phyloP scores from a whole-genome alignment of 1,140 invertebrate genomes.

The Apis cerana region DNA sequence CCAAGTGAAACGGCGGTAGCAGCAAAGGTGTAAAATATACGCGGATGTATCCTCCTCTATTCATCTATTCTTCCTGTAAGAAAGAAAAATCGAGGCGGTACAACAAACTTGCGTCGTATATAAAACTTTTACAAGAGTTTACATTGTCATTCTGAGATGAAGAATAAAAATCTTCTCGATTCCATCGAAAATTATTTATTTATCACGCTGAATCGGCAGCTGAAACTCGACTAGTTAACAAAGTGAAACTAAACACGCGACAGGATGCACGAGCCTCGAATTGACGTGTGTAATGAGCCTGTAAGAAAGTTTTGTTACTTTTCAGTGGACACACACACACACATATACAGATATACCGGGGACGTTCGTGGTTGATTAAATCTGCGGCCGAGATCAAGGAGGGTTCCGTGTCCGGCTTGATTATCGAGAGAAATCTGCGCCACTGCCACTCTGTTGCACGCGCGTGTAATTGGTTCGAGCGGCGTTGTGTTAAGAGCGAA shows the following conservation, averaged over 20 bases:
- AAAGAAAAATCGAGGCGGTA: no score
- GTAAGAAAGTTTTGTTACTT: conserved; percentile 46
- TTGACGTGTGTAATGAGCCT: conserved; percentile 41
- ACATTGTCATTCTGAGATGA: no score
- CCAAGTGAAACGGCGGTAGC: no score
- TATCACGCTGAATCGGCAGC: no score
- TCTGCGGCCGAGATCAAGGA: conserved; percentile 16
- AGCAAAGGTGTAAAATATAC: no score
- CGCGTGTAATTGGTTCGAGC: conserved; percentile 27
- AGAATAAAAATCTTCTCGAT: neutral
- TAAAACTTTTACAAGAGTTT: no score
- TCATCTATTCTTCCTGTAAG: no score
- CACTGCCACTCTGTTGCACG: neutral
- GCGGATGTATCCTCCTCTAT: no score
- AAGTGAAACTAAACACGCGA: conserved; percentile 39
- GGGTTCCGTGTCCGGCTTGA: neutral
- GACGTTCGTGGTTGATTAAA: conserved; percentile 34
- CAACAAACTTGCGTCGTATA: no score
- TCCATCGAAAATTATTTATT: neutral
- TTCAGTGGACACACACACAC: conserved; percentile 6
- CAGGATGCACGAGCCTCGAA: conserved; percentile 31
- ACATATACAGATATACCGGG: neutral
- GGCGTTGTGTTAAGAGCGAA: neutral
- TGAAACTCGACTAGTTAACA: conserved; percentile 16
- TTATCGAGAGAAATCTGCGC: conserved; percentile 40